Conservation (phyloP, 2,113 vertebrate species). For the Arenaria interpres region DNA sequence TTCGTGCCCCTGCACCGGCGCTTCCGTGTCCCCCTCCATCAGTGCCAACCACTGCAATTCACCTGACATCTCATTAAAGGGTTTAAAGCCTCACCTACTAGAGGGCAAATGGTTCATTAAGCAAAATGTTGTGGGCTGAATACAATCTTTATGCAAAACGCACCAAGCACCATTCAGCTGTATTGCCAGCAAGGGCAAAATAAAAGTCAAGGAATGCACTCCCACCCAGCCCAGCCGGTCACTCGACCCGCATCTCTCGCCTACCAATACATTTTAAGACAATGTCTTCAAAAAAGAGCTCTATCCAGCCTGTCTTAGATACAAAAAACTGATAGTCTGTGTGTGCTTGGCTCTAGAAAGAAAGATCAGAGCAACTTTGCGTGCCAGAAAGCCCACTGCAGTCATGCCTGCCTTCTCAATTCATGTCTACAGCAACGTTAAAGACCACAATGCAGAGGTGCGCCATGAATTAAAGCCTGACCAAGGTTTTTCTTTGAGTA, state of each 20-base stretch:
- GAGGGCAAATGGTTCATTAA: constrained; percentile 49
- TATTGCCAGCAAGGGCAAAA: constrained; percentile 22
- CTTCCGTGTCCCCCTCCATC: constrained; percentile 52
- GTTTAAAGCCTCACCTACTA: constrained; percentile 28
- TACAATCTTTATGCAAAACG: constrained; percentile 24
- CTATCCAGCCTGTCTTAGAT: neutral
- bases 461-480: constrained; percentile 46
- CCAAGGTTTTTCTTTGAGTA: constrained; percentile 31
- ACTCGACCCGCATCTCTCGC: neutral
- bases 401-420: constrained; percentile 48
- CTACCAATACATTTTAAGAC: constrained; percentile 7
- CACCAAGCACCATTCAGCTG: neutral
- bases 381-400: neutral
- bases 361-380: constrained; percentile 13
- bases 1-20: neutral
- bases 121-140: constrained; percentile 25
- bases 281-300: neutral
- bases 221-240: neutral
- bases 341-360: neutral
- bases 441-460: constrained; percentile 40
- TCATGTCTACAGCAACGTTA: constrained; percentile 60
- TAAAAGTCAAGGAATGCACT: constrained; percentile 17
- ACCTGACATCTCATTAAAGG: constrained; percentile 64
- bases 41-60: constrained; percentile 53
- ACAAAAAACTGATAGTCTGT: constrained; percentile 1